A percentile compares a stretch with the other conserved stretches of the same genome.
phyloP scores from a whole-genome alignment of 2,888 invertebrate species.

The Mesochorus sp. region DNA sequence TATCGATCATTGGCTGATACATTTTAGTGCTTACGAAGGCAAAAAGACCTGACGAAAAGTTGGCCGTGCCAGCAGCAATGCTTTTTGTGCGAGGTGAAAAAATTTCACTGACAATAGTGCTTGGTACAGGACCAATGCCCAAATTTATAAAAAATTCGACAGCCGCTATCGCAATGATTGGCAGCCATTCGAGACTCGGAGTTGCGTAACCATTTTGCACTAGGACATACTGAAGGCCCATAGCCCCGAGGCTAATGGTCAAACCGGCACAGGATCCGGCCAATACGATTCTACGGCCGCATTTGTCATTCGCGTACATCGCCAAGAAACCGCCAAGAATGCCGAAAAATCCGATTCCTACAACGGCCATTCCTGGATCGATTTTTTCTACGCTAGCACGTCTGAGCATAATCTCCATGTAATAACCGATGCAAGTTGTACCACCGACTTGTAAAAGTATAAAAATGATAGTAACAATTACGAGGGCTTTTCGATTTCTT shows the following conservation, averaged over 20 bases:
- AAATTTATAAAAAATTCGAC: conserved; percentile 65
- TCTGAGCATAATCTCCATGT: conserved; percentile 72
- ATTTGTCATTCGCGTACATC: conserved; percentile 73
- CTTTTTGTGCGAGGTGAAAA: conserved; percentile 74
- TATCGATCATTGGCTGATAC: conserved; percentile 70
- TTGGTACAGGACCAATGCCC: conserved; percentile 71
- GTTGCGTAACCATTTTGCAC: conserved; percentile 67
- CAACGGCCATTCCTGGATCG: conserved; percentile 61
- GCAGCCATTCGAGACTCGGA: conserved; percentile 68
- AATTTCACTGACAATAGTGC: conserved; percentile 72
- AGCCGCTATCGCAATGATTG: conserved; percentile 65
- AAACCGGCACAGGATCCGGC: conserved; percentile 51
- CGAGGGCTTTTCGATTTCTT: conserved; percentile 68
- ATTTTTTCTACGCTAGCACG: conserved; percentile 60
- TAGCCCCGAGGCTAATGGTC: conserved; percentile 22
- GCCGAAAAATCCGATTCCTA: conserved; percentile 43
- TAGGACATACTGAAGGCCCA: conserved; percentile 61
- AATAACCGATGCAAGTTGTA: conserved; percentile 68
- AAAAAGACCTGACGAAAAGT: conserved; percentile 69
- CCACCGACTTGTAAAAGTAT: conserved; percentile 75
- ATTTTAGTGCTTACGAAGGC: conserved; percentile 71
- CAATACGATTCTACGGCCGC: conserved; percentile 72
- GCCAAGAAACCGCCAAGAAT: conserved; percentile 54
- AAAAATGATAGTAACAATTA: conserved; percentile 69
- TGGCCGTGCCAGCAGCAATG: conserved; percentile 69